Evolutionary conservation across 1,140 invertebrate species (phyloP), one percentile per base, ranked within the genome.

Genomic region (Ericerus pela): DNA sequence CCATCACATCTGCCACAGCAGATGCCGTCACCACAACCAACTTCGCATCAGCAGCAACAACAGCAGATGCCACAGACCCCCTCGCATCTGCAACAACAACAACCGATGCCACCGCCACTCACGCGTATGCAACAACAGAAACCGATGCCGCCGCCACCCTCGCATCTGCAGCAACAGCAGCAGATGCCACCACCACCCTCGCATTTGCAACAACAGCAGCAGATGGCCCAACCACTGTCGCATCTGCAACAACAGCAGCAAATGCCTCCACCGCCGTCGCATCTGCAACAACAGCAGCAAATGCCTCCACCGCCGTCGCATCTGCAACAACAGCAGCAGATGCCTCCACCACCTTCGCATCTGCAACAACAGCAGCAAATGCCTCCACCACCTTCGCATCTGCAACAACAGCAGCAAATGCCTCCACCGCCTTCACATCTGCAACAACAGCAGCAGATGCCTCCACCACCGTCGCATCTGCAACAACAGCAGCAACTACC

Each of bases 341-440:
- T 36, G n/a, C 37, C 54, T 41, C 47, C 26, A 24, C n/a, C n/a
- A n/a, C n/a, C n/a, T n/a, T 43, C 58, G 1, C 59, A 62, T 53
- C 60, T 62, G 8, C 62, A 64, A 2, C 62, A 65, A 60, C 66
- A 65, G 6, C 62, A 64, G n/a, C n/a, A n/a, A n/a, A n/a, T 62
- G 22, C 55, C 61, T 43, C 51, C 24, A 28, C 62, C 66, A 4
- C 26, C 41, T 10, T 16, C 20, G 6, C 41, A 18, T 18, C 10
- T 16, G n/a, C 16, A 18, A 55, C 56, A 59, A 22, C 52, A 57
- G 30, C 51, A 58, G 30, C 54, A 55, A 5, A 58, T 58, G 33
- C 62, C 63, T 41, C 58, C 57, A 38, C 53, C 59, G 33, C 51
- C 64, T 31, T 37, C 41, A 29, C 28, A 58, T 31, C 56, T 60